Evolutionary conservation across 2,888 invertebrate genomes (phyloP).

Genomic region (Quadroppia sp.): DNA sequence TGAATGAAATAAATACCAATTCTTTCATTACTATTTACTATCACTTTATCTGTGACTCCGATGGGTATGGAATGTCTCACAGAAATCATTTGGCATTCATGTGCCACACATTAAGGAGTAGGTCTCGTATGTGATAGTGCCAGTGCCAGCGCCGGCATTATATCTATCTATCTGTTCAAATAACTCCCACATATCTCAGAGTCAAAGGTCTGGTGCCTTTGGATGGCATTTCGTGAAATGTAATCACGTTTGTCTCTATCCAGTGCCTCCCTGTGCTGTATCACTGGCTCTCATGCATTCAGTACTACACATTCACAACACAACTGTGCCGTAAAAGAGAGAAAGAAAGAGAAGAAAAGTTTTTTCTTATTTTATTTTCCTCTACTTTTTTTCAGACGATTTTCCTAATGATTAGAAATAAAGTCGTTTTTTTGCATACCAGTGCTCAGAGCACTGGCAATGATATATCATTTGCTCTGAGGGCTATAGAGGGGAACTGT

Average conservation of each 20-base stretch:
- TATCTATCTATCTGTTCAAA: too few species aligned
- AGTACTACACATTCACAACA: too few species aligned
- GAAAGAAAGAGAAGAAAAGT: too few species aligned
- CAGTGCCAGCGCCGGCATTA: background rate
- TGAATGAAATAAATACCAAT: too few species aligned
- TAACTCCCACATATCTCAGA: background rate
- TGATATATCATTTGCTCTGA: background rate
- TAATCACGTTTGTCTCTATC: conserved; percentile 15
- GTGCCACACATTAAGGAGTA: conserved; percentile 14
- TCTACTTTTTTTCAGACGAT: too few species aligned
- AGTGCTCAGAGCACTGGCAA: background rate
- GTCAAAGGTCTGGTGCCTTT: conserved; percentile 1
- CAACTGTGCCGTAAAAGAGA: too few species aligned
- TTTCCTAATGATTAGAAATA: conserved; percentile 13
- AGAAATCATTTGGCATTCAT: background rate
- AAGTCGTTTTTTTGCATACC: background rate
- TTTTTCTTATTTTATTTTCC: too few species aligned
- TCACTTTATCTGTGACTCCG: too few species aligned
- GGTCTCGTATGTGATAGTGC: background rate
- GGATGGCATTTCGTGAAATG: background rate
- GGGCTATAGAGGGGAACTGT: background rate
- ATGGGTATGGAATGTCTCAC: too few species aligned
- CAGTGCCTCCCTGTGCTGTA: too few species aligned
- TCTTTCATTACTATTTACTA: too few species aligned
- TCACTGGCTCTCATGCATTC: too few species aligned